A percentile compares a stretch with the other conserved stretches of the same genome.
Evolutionary conservation across 2,888 invertebrate genomes (phyloP).

Genomic region (Nomada goodeniana): DNA sequence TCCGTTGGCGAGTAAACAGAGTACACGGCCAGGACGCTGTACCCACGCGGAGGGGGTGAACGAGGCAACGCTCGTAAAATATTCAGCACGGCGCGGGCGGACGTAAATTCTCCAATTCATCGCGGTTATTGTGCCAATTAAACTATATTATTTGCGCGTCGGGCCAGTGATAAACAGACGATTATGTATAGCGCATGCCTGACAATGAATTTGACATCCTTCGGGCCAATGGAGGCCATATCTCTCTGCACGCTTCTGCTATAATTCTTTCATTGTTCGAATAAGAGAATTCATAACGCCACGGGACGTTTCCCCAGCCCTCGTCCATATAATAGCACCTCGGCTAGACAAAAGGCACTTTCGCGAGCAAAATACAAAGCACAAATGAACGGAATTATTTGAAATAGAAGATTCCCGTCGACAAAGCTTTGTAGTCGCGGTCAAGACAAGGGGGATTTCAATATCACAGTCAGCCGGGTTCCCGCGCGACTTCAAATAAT

Average conservation of each 20-base stretch:
- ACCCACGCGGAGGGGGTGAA: not conserved
- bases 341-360: not conserved
- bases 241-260: not conserved
- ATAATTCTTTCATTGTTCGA: not conserved
- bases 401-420: conserved; percentile 9
- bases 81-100: conserved; percentile 15
- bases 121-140: conserved; percentile 43
- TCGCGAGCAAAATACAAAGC: too few species aligned
- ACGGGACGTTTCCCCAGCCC: not conserved
- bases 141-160: conserved; percentile 8
- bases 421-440: conserved; percentile 42
- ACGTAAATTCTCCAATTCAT: conserved; percentile 25
- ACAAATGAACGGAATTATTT: not conserved
- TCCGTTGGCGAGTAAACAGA: conserved; percentile 13
- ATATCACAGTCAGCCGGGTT: conserved; percentile 43
- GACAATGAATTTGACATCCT: not conserved
- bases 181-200: not conserved
- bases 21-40: not conserved
- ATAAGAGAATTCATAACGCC: not conserved
- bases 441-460: conserved; percentile 43
- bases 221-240: not conserved
- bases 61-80: conserved; percentile 28
- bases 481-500: conserved; percentile 50
- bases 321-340: not conserved
- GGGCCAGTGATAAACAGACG: conserved; percentile 1